Base-by-base conservation (phyloP, 92 coral and sea anemone genomes). In the Chrysogorgia sp. region DNA sequence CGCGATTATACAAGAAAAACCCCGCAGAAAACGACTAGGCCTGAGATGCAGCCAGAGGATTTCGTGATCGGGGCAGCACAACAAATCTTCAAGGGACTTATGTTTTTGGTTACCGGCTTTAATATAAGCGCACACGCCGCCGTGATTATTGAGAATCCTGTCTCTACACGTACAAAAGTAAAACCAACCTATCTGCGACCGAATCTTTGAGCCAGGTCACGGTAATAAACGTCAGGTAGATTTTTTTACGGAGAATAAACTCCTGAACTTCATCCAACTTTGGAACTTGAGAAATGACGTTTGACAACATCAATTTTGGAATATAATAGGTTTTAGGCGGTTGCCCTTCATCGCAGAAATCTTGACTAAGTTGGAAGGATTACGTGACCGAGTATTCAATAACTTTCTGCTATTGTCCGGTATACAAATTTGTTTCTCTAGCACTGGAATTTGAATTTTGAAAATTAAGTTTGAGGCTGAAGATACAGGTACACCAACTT, bases 191-290 rank as follows among this genome's bases (percentile, higher is more conserved):
- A 9, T 82, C 84, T 20, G 80, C 17, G 60, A 86, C 76, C 19
- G 75, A 57, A 53, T 77, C 81, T 65, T 63, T 82, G 23, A 82
- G 84, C 84, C 90, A 87, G 23, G 87, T 78, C 56, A 79, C 85
- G 29, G 89, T 68, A 41, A 74, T 56, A 47, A 70, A 71, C 19
- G 71, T 77, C 49, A 83, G 55, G 50, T 61, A 48, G 33, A 63
- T 61, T 24, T 76, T 76, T 62, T 74, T 67, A 52, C 77, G 83
- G 76, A 22, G 37, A 23, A 74, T 37, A 67, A 81, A 72, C 66
- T 66, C 79, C 19, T 75, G 82, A 55, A 86, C 83, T 60, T 86
- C 86, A 67, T 76, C 86, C 12, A 85, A 34, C 59, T 85, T 84
- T 35, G 88, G 84, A 34, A 58, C 84, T 19, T 77, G 80, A n/a